Evolutionary conservation across 2,888 invertebrate genomes (phyloP), one percentile per base, ranked within the genome.

Genomic region (Epirrhoe tristata): DNA sequence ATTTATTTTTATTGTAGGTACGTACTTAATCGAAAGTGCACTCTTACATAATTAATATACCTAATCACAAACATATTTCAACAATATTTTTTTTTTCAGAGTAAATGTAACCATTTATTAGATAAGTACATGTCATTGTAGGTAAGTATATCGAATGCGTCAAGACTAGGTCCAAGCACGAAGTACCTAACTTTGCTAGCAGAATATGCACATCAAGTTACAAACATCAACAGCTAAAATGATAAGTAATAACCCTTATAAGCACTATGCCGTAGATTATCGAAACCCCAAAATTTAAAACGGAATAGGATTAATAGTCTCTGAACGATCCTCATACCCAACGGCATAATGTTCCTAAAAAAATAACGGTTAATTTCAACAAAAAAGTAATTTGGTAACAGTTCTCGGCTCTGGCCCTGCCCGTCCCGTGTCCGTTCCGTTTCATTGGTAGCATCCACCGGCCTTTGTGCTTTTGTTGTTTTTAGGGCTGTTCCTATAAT

Each of bases 401-500:
- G 39, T 16, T 3, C 24, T 8, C 12, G 16, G 6, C 8, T 10
- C 74, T 71, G 74, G 69, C 55, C 63, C 12, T 17, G 53, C 39
- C 58, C 69, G 61, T 17, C 56, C 62, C 68, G 56, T 50, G 60
- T 50, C 63, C 67, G 67, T 57, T 54, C 63, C 74, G 75, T 76
- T 78, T 75, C 79, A 75, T 78, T 76, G 74, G 79, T 77, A 76
- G 73, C 74, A 69, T 71, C 74, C 73, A 73, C 71, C 70, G 50
- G 69, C 70, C 72, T 51, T 34, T 72, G 78, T 75, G 75, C 72
- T 66, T 69, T 72, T 69, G 72, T 74, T 70, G 68, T 73, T 74
- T 77, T 76, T 78, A 66, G 73, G 75, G 77, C 75, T 74, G 78
- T 79, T 76, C 75, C 74, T 16, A 79, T 82, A 81, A 81, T 78